Percentiles rank a stretch among this genome's conserved stretches.
These are phyloP conservation scores for Suricata suricatta DNA, from an alignment of 2,113 vertebrate species.

Conservation along the genomic window DNA sequence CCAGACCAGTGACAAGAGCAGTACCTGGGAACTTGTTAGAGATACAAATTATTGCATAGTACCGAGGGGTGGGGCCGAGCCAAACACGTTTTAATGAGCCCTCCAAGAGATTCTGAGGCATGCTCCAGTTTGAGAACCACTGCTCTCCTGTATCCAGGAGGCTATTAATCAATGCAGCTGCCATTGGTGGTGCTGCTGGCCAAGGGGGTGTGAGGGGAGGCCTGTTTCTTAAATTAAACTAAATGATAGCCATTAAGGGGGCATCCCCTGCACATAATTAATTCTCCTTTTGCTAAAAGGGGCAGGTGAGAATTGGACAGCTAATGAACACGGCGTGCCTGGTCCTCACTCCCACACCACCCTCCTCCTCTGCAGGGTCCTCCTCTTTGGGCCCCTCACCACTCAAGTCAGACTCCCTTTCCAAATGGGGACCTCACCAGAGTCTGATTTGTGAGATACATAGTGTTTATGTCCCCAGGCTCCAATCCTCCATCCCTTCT, in stretches of 20 bases:
- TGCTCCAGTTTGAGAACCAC: not conserved
- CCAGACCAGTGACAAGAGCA: too few species aligned
- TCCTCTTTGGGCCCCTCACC: not conserved
- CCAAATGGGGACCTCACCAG: not conserved
- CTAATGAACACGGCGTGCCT: constrained; percentile 59
- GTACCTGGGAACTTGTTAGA: not conserved
- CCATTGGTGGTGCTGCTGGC: not conserved
- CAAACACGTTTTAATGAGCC: not conserved
- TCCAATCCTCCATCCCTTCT: constrained; percentile 55
- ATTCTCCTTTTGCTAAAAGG: constrained; percentile 79
- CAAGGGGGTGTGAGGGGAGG: not conserved
- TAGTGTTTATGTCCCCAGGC: not conserved
- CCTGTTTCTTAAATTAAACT: constrained; percentile 81
- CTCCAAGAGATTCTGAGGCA: not conserved
- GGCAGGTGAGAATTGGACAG: constrained; percentile 69
- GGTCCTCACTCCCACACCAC: not conserved
- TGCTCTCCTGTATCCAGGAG: not conserved
- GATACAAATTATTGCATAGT: not conserved
- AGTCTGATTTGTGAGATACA: not conserved
- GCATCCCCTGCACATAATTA: constrained; percentile 81
- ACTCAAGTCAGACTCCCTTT: constrained; percentile 23
- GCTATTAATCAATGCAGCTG: not conserved
- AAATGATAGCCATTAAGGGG: constrained; percentile 84
- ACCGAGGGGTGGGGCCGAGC: not conserved
- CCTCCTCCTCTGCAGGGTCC: not conserved